Base-by-base conservation (phyloP, 2,888 invertebrate species). In the Rosalia funebris region DNA sequence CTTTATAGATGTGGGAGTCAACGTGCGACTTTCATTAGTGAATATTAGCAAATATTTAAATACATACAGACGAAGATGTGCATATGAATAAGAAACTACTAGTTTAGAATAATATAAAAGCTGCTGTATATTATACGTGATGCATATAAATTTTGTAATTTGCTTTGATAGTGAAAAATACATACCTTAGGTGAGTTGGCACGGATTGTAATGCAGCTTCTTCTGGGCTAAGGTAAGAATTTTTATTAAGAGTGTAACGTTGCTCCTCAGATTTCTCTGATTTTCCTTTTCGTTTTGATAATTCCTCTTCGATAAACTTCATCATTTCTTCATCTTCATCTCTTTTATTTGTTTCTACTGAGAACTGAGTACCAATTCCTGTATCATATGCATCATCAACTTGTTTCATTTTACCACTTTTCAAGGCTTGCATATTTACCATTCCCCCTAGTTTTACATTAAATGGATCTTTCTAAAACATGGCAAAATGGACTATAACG, bases 251-350 rank as follows among this genome's bases (percentile, higher is more conserved):
- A 25, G 57, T 52, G 72, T 81, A 83, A 25, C 81, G 53, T 10
- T 16, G 39, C 37, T 63, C 79, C 19, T 84, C 84, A 44, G 81
- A 81, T 62, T 84, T 71, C 31, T 77, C 74, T 7, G 72, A 71
- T 62, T 79, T 72, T 34, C 73, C 69, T 63, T 95, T 96, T 50
- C 92, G 84, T 80, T 93, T 94, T 0, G 91, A 88, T 53, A 98
- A 79, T 78, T 98, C 91, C 63, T 93, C 93, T 75, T 95, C 95
- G 48, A 95, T 94, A 75, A 91, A 95, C 75, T 90, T 90, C 90
- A 91, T 90, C 98, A 98, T 98, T 83, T 98, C 98, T 77, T 97
- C 96, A 82, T 98, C 98, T 84, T 98, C 98, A 78, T 98, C 98
- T 19, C 98, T 86, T 80, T 96, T 93, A 80, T 98, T 98, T 0